Base-by-base conservation (phyloP, 2,888 invertebrate species). In the Ichneumon xanthorius region DNA sequence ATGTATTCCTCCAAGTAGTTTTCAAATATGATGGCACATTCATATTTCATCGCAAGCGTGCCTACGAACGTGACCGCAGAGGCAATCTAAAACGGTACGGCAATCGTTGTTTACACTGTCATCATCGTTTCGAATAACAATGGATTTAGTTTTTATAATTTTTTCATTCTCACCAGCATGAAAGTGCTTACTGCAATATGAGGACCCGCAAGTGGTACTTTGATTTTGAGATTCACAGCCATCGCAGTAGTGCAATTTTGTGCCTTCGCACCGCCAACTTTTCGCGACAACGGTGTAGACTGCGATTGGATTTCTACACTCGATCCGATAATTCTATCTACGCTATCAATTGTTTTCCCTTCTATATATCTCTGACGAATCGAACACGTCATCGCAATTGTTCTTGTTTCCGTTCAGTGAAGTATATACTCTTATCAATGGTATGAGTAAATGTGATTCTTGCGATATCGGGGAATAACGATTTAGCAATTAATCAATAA, bases 1-100 rank as follows among this genome's bases (percentile, higher is more conserved):
- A 37, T 19, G 53, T 82, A 79, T 19, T 75, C 53, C 19, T 87
- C 55, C 45, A 87, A 67, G 65, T 85, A 85, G 55, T 75, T 55
- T 40, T 53, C 75, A 33, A 75, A 79, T 9, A 55, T 9, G 1
- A 55, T 37, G 9, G 53, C 30, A 19, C 71, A 80, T 76, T 84
- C 80, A 22, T 76, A 84, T 55, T 75, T 80, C 48, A 80, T 63
- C 33, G 48, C 33, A 22, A 84, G 45, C 6, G 71, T n/a, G 1
- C 80, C 63, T 1, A 71, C n/a, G 30, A 84, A 65, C 6, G 55
- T 48, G 1, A 75, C 30, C 19, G 55, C 58, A 2, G 83, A 75
- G 16, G 70, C 58, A 4, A 80, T 63, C 83, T 84, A 4, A 65
- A 80, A 83, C 53, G 53, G 37, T 45, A 63, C 1, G 11, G 48